Conservation (phyloP, 1,140 invertebrate species). For the Plodia interpunctella region DNA sequence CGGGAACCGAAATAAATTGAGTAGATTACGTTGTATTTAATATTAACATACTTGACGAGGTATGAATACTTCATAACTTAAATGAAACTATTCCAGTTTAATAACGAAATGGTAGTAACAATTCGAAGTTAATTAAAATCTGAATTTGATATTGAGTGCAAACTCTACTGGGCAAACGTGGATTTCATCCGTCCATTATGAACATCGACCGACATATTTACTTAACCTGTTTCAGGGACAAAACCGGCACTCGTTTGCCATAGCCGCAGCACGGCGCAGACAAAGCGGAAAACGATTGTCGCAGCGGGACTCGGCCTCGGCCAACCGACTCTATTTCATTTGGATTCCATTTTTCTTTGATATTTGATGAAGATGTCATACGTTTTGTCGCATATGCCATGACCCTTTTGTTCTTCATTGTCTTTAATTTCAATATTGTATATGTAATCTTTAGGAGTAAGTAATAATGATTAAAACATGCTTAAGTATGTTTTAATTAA, state of each 20-base stretch:
- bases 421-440: not conserved
- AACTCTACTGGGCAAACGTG: constrained; percentile 43
- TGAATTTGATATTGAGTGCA: constrained; percentile 52
- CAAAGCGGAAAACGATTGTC: constrained; percentile 48
- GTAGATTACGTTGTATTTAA: not conserved
- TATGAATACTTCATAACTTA: not conserved
- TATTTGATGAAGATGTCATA: not conserved
- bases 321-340: constrained; percentile 19
- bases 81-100: not conserved
- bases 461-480: too few species aligned
- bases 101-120: not conserved
- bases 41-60: not conserved
- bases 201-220: constrained; percentile 55
- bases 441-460: too few species aligned
- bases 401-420: not conserved
- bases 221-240: constrained; percentile 56
- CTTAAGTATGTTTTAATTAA: too few species aligned
- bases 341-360: constrained; percentile 19
- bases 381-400: not conserved
- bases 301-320: constrained; percentile 26
- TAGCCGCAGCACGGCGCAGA: constrained; percentile 16
- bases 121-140: constrained; percentile 59
- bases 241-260: constrained; percentile 25
- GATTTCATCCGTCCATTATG: constrained; percentile 44
- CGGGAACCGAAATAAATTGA: not conserved